Evolutionary conservation across 2,113 vertebrate species (phyloP), one percentile per base, ranked within the genome.

Genomic region (Taxidea taxus): DNA sequence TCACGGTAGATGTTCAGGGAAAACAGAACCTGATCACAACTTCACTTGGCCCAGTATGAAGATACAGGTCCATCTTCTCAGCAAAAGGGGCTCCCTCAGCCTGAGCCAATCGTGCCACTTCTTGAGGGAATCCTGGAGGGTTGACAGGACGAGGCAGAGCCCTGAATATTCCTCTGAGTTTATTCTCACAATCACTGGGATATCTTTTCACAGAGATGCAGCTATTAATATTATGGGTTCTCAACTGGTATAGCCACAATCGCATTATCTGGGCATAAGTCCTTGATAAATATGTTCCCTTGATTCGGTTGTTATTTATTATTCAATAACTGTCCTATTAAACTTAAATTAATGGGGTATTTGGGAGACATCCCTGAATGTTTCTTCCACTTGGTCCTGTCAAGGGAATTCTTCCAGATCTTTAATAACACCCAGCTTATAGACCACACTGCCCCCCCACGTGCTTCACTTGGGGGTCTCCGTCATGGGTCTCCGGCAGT

Each of bases 271-370:
- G 93, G 96, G 91, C 44, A 2, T 95, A 98, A 98, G 96, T 98
- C 97, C 97, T 98, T 97, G 87, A 98, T 98, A 98, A 98, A 98
- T 98, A 98, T 91, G 97, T 98, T 98, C 98, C 92, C 95, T 98
- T 94, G 95, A 98, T 98, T 98, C 89, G 64, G 98, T 97, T 98
- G 97, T 97, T 98, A 98, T 98, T 98, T 98, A 99, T 98, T 98
- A 97, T 98, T 98, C 97, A 98, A 98, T 98, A 98, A 98, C 96
- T 86, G 98, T 98, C 98, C 97, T 98, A 96, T 98, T 98, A 98
- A 98, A 97, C 86, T 96, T 97, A 97, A 98, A 98, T 98, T 94
- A 98, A 98, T 98, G 97, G 94, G 21, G 0, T 94, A 82, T 98
- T 98, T 92, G 97, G 97, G 97, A 98, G 97, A 97, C 85, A 98